Evolutionary conservation across 2,888 invertebrate genomes (phyloP).

Genomic region (Lasioglossum morio): DNA sequence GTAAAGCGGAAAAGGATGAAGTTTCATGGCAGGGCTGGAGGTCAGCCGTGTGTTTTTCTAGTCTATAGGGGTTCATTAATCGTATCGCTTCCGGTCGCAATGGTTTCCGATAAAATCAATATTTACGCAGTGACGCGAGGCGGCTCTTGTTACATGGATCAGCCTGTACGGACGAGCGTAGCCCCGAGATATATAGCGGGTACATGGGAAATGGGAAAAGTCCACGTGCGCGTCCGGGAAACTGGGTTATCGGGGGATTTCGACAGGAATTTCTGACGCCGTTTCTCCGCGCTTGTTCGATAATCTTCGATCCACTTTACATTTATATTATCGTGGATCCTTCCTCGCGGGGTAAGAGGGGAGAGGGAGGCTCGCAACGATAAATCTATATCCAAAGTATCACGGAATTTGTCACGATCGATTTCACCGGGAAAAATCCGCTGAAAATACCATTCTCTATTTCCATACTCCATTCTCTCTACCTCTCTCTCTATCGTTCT

Average conservation of each 20-base stretch:
- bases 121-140: conserved; percentile 3
- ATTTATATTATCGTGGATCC: conserved; percentile 60
- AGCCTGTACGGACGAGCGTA: conserved; percentile 11
- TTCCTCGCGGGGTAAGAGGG: neutral
- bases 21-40: neutral
- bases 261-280: conserved; percentile 55
- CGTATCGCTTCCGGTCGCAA: conserved; percentile 3
- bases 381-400: conserved; percentile 51
- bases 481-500: neutral
- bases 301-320: conserved; percentile 61
- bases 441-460: neutral
- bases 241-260: conserved; percentile 62
- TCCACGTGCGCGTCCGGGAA: conserved; percentile 31
- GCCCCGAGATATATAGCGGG: conserved; percentile 24
- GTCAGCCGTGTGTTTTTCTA: neutral
- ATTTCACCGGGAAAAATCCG: conserved; percentile 10
- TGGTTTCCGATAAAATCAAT: conserved; percentile 16
- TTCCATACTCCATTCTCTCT: neutral
- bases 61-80: conserved; percentile 4
- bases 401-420: conserved; percentile 43
- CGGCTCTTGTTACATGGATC: conserved; percentile 18
- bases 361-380: conserved; percentile 14
- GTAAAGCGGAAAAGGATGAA: neutral
- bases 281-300: conserved; percentile 55
- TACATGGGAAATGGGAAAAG: conserved; percentile 56